A percentile compares a stretch with the other conserved stretches of the same genome.
phyloP scores from a whole-genome alignment of 2,888 invertebrate genomes.

The Amphipyra tragopoginis region DNA sequence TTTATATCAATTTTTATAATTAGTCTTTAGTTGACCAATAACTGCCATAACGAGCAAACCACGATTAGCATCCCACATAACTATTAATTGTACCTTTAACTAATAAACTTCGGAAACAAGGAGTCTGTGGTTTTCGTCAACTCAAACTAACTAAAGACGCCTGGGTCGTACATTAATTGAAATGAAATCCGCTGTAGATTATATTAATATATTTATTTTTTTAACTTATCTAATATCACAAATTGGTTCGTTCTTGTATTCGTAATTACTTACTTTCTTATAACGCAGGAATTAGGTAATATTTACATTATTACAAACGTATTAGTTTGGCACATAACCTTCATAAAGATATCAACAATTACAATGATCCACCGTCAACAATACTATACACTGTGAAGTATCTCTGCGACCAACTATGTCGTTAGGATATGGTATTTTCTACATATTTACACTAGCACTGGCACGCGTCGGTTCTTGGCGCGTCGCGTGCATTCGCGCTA shows the following conservation, averaged over 20 bases:
- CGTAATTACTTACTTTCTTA: not conserved
- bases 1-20: no score
- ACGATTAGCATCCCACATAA: no score
- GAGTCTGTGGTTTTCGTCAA: no score
- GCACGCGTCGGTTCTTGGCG: conserved; percentile 50
- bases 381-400: not conserved
- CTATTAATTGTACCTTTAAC: no score
- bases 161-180: no score
- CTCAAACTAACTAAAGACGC: no score
- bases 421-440: conserved; percentile 4
- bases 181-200: no score
- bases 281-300: conserved; percentile 1
- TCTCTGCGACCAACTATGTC: not conserved
- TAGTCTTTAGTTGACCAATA: no score
- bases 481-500: conserved; percentile 59
- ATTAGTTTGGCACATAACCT: conserved; percentile 11
- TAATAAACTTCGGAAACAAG: no score
- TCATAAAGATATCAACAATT: conserved; percentile 6
- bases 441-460: conserved; percentile 64
- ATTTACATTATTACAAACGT: conserved; percentile 17
- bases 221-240: conserved; percentile 67
- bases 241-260: conserved; percentile 56
- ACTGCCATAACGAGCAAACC: no score
- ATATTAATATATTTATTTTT: conserved; percentile 38
- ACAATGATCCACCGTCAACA: conserved; percentile 6